These are phyloP conservation scores for Okapia johnstoni DNA, from an alignment of 2,113 vertebrate genomes.

Conservation along the genomic window DNA sequence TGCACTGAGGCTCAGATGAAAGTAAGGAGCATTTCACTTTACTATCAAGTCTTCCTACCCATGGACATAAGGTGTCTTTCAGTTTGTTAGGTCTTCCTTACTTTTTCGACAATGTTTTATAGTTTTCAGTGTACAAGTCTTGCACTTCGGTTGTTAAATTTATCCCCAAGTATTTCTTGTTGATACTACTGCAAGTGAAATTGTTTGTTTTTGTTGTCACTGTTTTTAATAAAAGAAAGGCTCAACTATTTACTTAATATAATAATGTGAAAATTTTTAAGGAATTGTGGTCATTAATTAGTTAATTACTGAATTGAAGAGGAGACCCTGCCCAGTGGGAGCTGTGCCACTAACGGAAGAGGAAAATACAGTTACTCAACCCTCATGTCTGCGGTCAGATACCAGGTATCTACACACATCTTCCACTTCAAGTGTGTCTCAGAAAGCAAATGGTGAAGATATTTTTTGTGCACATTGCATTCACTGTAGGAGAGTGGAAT, in stretches of 20 bases:
- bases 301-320: background rate
- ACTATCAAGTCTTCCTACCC: background rate
- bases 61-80: background rate
- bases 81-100: background rate
- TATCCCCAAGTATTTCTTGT: background rate
- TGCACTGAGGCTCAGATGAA: background rate
- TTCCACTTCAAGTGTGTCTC: background rate
- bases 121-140: background rate
- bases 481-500: background rate
- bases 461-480: background rate
- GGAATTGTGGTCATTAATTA: background rate
- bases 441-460: too few relatives aligned
- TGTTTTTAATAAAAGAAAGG: background rate
- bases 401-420: background rate
- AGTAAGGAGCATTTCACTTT: background rate
- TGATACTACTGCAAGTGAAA: background rate
- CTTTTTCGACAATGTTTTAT: background rate
- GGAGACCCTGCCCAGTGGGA: background rate
- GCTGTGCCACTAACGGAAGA: accelerated
- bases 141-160: background rate
- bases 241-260: background rate
- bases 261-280: background rate
- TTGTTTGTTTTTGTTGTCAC: background rate
- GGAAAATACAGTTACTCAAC: background rate
- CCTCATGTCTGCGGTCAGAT: too few relatives aligned